These are phyloP conservation scores for Portevinia maculata DNA, from an alignment of 2,888 invertebrate genomes.

Conservation along the genomic window DNA sequence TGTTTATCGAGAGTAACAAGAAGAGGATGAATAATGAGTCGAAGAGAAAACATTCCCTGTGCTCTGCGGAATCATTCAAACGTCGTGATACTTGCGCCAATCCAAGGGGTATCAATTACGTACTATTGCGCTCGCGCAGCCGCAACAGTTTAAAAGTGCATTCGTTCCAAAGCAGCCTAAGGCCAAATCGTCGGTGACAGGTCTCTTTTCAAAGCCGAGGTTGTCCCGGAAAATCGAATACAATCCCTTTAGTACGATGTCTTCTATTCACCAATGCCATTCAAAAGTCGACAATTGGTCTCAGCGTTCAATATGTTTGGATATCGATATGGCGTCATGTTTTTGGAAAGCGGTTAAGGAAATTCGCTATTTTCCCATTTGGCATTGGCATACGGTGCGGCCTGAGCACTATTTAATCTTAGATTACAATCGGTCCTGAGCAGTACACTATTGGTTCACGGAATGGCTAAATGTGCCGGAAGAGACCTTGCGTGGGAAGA, in stretches of 20 bases:
- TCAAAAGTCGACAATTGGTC: constrained; percentile 27
- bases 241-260: constrained; percentile 14
- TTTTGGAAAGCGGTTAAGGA: constrained; percentile 32
- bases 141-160: constrained; percentile 12
- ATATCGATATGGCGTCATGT: constrained; percentile 32
- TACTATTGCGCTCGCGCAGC: no score
- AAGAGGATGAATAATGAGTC: constrained; percentile 5
- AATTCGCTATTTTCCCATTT: constrained; percentile 39
- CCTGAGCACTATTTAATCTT: constrained; percentile 38
- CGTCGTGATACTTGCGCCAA: constrained; percentile 33
- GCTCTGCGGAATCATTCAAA: constrained; percentile 33
- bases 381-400: constrained; percentile 37
- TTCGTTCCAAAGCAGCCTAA: constrained; percentile 3
- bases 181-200: constrained; percentile 38
- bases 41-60: constrained; percentile 11
- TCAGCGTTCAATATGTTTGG: constrained; percentile 29
- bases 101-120: constrained; percentile 1
- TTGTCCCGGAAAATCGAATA: constrained; percentile 45
- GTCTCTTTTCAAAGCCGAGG: constrained; percentile 53
- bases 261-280: constrained; percentile 4
- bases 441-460: constrained; percentile 33
- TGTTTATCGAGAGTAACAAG: neutral
- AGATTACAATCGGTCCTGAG: constrained; percentile 48
- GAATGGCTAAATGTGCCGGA: constrained; percentile 62
- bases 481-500: constrained; percentile 73